Evolutionary conservation across 2,888 invertebrate species (phyloP).

Genomic region (Serripes groenlandicus): DNA sequence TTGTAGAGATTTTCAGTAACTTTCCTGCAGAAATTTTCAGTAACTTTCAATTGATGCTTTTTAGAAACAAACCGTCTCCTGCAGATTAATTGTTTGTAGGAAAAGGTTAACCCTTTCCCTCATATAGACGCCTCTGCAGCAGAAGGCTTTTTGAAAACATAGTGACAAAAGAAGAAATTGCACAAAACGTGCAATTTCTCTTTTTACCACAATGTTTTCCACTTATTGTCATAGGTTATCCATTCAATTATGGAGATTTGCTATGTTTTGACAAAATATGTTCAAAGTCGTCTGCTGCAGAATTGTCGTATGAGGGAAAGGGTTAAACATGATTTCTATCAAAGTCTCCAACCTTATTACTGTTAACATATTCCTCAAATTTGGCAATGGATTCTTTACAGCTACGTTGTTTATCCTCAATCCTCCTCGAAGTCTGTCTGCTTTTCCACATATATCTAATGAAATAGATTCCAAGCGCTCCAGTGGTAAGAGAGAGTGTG

Average conservation of each 20-base stretch:
- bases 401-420: slow-evolving; percentile 33
- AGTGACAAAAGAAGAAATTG: neutral
- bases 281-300: neutral
- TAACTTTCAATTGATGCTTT: too few species aligned
- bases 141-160: neutral
- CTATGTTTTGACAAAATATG: neutral
- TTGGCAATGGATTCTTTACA: slow-evolving; percentile 31
- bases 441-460: slow-evolving; percentile 9
- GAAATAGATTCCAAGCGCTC: neutral
- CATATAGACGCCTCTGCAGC: too few species aligned
- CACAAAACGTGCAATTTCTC: neutral
- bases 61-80: too few species aligned
- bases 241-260: neutral
- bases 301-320: neutral
- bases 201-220: neutral
- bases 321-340: neutral
- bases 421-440: slow-evolving; percentile 17
- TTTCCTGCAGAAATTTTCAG: too few species aligned
- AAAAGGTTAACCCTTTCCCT: too few species aligned
- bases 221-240: neutral
- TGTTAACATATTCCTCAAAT: slow-evolving; percentile 38
- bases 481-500: neutral
- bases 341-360: slow-evolving; percentile 29
- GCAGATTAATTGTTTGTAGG: too few species aligned
- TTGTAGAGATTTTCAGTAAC: too few species aligned